A percentile compares a stretch with the other conserved stretches of the same genome.
These are phyloP conservation scores for Conomelus anceps DNA, from an alignment of 2,888 invertebrate species.

Conservation along the genomic window DNA sequence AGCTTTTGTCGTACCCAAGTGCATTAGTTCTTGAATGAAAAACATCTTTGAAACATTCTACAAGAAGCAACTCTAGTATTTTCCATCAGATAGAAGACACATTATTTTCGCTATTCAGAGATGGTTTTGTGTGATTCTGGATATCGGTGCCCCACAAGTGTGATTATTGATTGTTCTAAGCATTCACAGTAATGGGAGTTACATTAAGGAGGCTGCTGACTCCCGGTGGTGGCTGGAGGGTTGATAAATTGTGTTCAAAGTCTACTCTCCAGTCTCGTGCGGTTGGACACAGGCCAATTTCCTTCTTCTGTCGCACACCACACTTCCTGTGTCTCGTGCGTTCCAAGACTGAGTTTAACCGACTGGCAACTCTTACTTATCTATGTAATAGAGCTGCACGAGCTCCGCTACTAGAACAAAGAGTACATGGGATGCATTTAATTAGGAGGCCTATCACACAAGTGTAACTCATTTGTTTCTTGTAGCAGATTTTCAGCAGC, in stretches of 20 bases:
- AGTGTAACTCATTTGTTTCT: not conserved
- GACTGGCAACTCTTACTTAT: not conserved
- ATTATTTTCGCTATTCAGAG: not conserved
- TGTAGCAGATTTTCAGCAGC: no score
- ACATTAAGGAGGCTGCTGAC: not conserved
- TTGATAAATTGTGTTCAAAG: not conserved
- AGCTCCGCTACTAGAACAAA: not conserved
- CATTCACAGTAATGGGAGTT: not conserved
- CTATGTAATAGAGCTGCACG: not conserved
- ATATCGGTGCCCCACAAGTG: not conserved
- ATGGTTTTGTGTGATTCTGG: not conserved
- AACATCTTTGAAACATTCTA: no score
- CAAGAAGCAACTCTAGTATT: no score
- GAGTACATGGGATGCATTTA: not conserved
- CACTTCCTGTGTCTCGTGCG: not conserved
- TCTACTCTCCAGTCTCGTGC: not conserved
- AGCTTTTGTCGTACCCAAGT: no score
- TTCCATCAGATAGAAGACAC: no score
- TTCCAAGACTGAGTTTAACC: not conserved
- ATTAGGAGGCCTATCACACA: not conserved
- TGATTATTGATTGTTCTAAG: not conserved
- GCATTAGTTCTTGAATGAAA: no score
- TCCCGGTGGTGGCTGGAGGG: not conserved
- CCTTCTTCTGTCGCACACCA: not conserved
- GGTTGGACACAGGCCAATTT: not conserved